These are phyloP conservation scores for Callimorpha dominula DNA, from an alignment of 2,888 invertebrate species.

Conservation along the genomic window DNA sequence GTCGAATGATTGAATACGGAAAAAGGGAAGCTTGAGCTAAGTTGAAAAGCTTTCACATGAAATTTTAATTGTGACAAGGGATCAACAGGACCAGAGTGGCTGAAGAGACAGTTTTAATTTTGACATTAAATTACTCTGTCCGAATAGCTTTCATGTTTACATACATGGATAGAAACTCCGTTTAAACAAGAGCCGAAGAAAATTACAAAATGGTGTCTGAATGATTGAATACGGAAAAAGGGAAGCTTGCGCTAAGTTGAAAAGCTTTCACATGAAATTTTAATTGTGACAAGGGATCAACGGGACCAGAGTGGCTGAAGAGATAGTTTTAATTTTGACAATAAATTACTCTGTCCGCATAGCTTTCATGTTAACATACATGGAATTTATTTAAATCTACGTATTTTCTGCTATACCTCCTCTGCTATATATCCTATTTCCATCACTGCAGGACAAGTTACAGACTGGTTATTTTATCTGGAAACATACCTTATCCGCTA, in stretches of 20 bases:
- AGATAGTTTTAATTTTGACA: slow-evolving; percentile 59
- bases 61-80: slow-evolving; percentile 75
- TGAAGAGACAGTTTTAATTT: slow-evolving; percentile 56
- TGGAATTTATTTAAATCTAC: slow-evolving; percentile 17
- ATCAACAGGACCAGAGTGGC: slow-evolving; percentile 30
- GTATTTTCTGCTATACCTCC: background rate
- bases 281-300: slow-evolving; percentile 69
- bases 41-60: slow-evolving; percentile 63
- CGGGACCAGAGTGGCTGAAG: slow-evolving; percentile 27
- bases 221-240: slow-evolving; percentile 10
- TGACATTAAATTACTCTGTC: slow-evolving; percentile 59
- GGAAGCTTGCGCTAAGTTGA: slow-evolving; percentile 44
- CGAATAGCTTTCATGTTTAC: slow-evolving; percentile 19
- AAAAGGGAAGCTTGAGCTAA: slow-evolving; percentile 30
- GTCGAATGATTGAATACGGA: slow-evolving; percentile 6
- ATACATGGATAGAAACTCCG: background rate
- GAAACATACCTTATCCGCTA: too few relatives aligned
- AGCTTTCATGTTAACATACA: slow-evolving; percentile 18
- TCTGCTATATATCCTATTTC: too few relatives aligned
- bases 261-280: slow-evolving; percentile 68
- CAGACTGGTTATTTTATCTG: too few relatives aligned
- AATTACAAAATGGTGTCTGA: background rate
- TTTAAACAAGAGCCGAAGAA: background rate
- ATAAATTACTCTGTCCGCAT: slow-evolving; percentile 55
- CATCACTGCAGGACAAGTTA: too few relatives aligned